A percentile compares a stretch with the other conserved stretches of the same genome.
Evolutionary conservation across 2,888 invertebrate species (phyloP).

Genomic region (Trichopria drosophilae): DNA sequence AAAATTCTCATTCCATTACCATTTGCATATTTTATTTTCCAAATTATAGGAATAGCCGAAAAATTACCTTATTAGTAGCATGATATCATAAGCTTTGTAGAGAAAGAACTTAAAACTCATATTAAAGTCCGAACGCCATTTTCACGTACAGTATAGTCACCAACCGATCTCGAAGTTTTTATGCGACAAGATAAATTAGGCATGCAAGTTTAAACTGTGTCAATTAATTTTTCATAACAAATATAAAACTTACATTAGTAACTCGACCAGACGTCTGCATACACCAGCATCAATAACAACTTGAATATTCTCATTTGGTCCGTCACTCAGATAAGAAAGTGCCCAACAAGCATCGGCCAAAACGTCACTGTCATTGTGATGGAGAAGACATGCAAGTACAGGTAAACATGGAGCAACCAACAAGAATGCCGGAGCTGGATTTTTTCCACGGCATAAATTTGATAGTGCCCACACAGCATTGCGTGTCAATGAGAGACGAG

Average conservation of each 20-base stretch:
- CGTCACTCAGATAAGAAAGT: constrained; percentile 92
- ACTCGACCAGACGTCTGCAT: constrained; percentile 75
- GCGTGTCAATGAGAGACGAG: constrained; percentile 84
- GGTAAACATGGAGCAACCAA: constrained; percentile 82
- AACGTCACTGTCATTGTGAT: constrained; percentile 86
- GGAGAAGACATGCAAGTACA: constrained; percentile 82
- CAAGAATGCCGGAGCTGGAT: constrained; percentile 89
- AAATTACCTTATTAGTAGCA: too few species aligned
- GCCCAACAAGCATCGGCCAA: constrained; percentile 97
- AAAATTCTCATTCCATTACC: too few species aligned
- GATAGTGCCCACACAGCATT: constrained; percentile 99
- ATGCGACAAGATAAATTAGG: too few species aligned
- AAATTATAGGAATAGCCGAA: too few species aligned
- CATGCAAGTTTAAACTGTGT: too few species aligned
- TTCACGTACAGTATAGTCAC: too few species aligned
- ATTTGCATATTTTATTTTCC: too few species aligned
- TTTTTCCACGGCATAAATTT: constrained; percentile 96
- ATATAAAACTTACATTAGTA: constrained; percentile 63
- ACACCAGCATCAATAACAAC: constrained; percentile 95
- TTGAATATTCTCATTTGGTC: constrained; percentile 96
- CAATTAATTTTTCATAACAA: too few species aligned
- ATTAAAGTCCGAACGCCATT: too few species aligned
- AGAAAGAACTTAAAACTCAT: too few species aligned
- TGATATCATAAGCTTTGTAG: too few species aligned
- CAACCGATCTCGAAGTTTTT: too few species aligned